Evolutionary conservation across 2,888 invertebrate genomes (phyloP).

Genomic region (Parnassius orleans): DNA sequence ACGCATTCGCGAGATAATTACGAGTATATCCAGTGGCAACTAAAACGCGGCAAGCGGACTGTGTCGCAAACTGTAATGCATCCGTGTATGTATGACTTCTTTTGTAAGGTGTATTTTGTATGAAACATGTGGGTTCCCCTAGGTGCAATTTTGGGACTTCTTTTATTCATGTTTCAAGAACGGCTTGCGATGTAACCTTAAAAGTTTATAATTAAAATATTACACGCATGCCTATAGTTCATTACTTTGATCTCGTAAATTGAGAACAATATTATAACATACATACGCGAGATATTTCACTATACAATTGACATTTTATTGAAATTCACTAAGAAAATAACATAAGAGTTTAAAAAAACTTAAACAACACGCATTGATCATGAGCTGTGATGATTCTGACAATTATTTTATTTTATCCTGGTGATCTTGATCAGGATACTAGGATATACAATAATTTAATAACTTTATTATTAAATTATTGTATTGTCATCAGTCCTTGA

Average conservation of each 20-base stretch:
- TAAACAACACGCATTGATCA: no score
- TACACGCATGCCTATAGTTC: neutral
- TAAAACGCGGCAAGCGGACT: neutral
- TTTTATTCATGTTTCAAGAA: neutral
- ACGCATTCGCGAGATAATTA: neutral
- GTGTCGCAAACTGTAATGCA: neutral
- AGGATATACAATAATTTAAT: no score
- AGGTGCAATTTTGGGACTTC: neutral
- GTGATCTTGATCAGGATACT: no score
- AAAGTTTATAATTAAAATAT: neutral
- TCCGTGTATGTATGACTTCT: neutral
- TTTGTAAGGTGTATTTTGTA: neutral
- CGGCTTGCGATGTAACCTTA: neutral
- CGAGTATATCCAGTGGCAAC: neutral
- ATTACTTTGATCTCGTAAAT: neutral
- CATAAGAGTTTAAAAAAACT: no score
- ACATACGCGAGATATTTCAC: no score
- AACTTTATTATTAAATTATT: no score
- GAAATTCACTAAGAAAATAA: no score
- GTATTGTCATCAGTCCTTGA: no score
- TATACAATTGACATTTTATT: no score
- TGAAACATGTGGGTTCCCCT: neutral
- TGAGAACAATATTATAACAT: no score
- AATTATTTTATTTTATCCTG: no score
- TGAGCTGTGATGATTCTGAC: no score